A percentile compares a stretch with the other conserved stretches of the same genome.
phyloP scores from a whole-genome alignment of 2,797 vertebrate genomes.

The Myotis myotis region DNA sequence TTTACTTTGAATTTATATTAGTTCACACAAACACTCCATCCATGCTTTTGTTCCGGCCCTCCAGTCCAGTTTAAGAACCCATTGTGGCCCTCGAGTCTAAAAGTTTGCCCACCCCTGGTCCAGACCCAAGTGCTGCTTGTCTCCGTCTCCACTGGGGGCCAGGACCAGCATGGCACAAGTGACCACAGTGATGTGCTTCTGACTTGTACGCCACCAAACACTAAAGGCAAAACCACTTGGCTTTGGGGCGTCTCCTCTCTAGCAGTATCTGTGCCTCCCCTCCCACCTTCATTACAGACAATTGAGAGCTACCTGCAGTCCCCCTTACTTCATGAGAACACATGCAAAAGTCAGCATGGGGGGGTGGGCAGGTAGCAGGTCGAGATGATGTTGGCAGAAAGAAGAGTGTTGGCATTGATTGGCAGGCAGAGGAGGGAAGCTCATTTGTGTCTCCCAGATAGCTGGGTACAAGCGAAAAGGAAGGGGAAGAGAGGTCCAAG shows the following conservation, averaged over 20 bases:
- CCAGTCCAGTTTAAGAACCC: no score
- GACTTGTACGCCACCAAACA: not conserved
- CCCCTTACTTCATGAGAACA: not conserved
- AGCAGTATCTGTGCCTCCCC: not conserved
- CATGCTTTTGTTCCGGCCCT: no score
- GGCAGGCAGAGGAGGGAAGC: not conserved
- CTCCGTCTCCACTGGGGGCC: not conserved
- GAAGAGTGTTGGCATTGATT: not conserved
- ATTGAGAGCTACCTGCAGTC: not conserved
- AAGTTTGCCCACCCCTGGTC: no score
- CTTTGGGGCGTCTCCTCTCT: not conserved
- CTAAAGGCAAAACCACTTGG: not conserved
- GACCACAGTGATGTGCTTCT: not conserved
- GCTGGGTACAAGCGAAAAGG: not conserved
- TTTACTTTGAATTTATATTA: no score
- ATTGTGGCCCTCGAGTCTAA: no score
- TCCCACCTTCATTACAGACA: not conserved
- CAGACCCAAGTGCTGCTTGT: rapidly evolving
- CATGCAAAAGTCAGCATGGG: rapidly evolving
- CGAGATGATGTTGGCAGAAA: not conserved
- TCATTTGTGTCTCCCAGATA: not conserved
- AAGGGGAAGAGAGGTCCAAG: not conserved
- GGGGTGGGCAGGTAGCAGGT: not conserved
- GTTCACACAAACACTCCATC: no score
- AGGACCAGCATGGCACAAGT: rapidly evolving